Conservation (phyloP, 2,797 vertebrate species). For the Hyperoplus immaculatus region DNA sequence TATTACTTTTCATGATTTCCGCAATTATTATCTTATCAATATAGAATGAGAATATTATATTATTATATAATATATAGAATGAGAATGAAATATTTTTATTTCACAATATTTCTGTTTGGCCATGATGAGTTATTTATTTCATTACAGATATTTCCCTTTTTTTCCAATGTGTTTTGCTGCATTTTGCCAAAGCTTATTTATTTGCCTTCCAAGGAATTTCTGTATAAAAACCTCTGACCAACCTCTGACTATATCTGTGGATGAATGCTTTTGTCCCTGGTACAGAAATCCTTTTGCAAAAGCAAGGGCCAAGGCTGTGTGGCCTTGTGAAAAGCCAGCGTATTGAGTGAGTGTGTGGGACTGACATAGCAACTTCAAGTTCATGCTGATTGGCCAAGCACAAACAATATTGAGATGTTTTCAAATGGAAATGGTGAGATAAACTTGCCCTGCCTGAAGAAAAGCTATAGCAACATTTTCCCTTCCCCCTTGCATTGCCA, state of each 20-base stretch:
- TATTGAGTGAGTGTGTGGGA: slow-evolving; percentile 13
- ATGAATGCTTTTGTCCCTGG: slow-evolving; percentile 15
- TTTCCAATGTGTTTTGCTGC: not conserved
- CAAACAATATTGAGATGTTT: slow-evolving; percentile 12
- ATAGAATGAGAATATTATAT: no score
- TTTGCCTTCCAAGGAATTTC: not conserved
- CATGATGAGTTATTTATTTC: not conserved
- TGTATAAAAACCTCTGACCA: slow-evolving; percentile 16
- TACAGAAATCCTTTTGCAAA: not conserved
- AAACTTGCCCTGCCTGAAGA: not conserved
- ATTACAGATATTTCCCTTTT: not conserved
- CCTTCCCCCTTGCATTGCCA: slow-evolving; percentile 13
- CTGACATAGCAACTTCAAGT: slow-evolving; percentile 39
- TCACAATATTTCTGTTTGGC: not conserved
- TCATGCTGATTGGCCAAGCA: not conserved
- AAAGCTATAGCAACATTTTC: slow-evolving; percentile 1
- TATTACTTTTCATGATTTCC: no score
- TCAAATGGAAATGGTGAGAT: slow-evolving; percentile 4
- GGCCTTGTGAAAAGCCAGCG: not conserved
- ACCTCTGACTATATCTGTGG: not conserved
- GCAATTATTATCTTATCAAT: no score
- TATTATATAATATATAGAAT: no score
- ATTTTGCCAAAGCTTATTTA: not conserved
- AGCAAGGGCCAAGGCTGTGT: slow-evolving; percentile 36
- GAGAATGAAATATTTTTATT: no score